Percentiles rank a stretch among this genome's conserved stretches.
Conservation (phyloP, 2,888 invertebrate species). For the Caenorhabditis uteleia region DNA sequence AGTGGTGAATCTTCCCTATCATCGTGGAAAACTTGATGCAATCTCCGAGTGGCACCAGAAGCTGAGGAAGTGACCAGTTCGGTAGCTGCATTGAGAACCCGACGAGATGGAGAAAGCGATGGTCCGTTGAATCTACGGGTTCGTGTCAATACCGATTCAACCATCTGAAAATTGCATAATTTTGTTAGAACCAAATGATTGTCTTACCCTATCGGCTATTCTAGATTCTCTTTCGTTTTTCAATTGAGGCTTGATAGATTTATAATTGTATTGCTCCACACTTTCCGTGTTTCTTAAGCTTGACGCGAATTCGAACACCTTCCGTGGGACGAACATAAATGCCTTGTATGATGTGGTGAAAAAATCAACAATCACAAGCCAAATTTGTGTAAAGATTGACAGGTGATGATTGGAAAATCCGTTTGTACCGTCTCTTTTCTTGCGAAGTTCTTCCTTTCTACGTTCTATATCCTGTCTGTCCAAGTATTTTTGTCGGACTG, state of each 20-base stretch:
- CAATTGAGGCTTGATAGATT: constrained; percentile 16
- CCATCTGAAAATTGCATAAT: not conserved
- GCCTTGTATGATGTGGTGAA: too few species aligned
- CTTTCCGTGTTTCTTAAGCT: constrained; percentile 1
- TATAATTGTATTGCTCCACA: constrained; percentile 22
- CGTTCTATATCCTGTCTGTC: too few species aligned
- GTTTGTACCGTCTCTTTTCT: too few species aligned
- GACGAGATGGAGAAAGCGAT: constrained; percentile 19
- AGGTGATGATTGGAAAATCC: too few species aligned
- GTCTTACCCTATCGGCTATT: constrained; percentile 1
- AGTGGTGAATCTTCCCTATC: constrained; percentile 1
- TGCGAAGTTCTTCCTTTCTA: too few species aligned
- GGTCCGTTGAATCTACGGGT: constrained; percentile 13
- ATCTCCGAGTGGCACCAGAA: constrained; percentile 8
- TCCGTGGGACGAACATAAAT: too few species aligned
- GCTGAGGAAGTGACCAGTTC: constrained; percentile 1
- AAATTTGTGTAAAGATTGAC: too few species aligned
- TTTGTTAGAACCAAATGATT: not conserved
- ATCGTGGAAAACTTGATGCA: constrained; percentile 3
- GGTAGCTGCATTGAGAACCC: not conserved
- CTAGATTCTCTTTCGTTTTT: constrained; percentile 21
- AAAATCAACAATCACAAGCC: too few species aligned
- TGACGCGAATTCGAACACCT: too few species aligned
- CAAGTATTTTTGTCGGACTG: too few species aligned
- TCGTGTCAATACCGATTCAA: constrained; percentile 8